Percentiles rank a stretch among this genome's conserved stretches.
phyloP scores from a whole-genome alignment of 2,888 invertebrate genomes.

The Sarcophaga rosellei region DNA sequence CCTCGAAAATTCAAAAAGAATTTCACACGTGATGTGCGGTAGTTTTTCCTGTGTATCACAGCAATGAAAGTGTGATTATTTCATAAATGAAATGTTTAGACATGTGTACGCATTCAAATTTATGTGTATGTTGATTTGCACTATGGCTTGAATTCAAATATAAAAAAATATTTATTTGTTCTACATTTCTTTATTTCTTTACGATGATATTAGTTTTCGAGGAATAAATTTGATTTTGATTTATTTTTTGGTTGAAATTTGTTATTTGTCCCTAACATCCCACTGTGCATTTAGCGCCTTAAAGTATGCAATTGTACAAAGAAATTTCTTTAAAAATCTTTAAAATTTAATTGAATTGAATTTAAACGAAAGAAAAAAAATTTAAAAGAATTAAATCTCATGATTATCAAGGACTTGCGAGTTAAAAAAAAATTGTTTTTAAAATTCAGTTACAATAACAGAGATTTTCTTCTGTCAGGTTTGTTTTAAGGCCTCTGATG shows the following conservation, averaged over 20 bases:
- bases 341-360: conserved; percentile 47
- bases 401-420: too few species aligned
- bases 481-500: conserved; percentile 12
- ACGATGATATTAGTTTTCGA: too few species aligned
- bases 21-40: neutral
- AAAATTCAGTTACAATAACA: too few species aligned
- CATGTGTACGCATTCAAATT: neutral
- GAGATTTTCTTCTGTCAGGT: conserved; percentile 45
- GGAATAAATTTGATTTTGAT: too few species aligned
- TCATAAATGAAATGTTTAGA: neutral
- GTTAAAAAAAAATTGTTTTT: too few species aligned
- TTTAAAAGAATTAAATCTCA: neutral
- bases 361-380: neutral
- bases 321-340: conserved; percentile 12
- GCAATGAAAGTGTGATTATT: conserved; percentile 4
- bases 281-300: neutral
- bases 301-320: neutral
- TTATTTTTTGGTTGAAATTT: too few species aligned
- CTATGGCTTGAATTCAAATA: too few species aligned
- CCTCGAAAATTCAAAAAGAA: too few species aligned
- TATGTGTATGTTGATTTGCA: too few species aligned
- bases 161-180: too few species aligned
- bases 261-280: neutral
- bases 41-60: neutral
- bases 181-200: too few species aligned